Conservation (phyloP, 2,888 invertebrate genomes). For the Diloba caeruleocephala region DNA sequence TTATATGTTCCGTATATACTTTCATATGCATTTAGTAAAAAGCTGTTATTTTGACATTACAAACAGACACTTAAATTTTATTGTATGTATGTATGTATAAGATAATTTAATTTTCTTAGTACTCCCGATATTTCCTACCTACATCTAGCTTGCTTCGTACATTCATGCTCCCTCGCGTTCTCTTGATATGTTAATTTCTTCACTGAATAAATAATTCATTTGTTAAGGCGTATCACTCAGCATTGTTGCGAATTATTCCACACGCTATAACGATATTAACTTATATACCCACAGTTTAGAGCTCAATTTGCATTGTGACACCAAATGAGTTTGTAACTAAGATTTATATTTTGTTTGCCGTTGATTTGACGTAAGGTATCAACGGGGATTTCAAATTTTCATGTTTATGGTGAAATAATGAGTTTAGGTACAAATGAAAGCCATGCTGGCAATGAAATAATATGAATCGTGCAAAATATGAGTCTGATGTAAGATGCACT, state of each 20-base stretch:
- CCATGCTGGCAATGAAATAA: constrained; percentile 1
- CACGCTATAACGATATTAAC: constrained; percentile 44
- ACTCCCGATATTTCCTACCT: not conserved
- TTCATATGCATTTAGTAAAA: no score
- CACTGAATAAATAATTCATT: constrained; percentile 87
- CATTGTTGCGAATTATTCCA: constrained; percentile 70
- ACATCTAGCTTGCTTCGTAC: constrained; percentile 26
- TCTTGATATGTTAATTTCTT: constrained; percentile 86
- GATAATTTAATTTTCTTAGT: constrained; percentile 1
- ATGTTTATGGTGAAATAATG: constrained; percentile 49
- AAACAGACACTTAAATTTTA: no score
- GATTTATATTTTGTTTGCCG: constrained; percentile 60
- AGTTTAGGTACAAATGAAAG: constrained; percentile 37
- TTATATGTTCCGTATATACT: no score
- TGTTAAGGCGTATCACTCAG: constrained; percentile 81
- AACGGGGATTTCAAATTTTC: constrained; percentile 51
- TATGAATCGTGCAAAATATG: not conserved
- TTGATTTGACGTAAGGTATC: constrained; percentile 53
- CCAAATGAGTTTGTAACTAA: constrained; percentile 56
- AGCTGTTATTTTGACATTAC: no score
- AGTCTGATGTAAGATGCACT: no score
- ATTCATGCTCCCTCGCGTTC: constrained; percentile 58
- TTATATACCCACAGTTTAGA: constrained; percentile 55
- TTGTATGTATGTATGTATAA: not conserved
- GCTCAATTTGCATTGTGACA: constrained; percentile 50